Base-by-base conservation (phyloP, 92 coral and sea anemone genomes). In the Paramuricea clavata region DNA sequence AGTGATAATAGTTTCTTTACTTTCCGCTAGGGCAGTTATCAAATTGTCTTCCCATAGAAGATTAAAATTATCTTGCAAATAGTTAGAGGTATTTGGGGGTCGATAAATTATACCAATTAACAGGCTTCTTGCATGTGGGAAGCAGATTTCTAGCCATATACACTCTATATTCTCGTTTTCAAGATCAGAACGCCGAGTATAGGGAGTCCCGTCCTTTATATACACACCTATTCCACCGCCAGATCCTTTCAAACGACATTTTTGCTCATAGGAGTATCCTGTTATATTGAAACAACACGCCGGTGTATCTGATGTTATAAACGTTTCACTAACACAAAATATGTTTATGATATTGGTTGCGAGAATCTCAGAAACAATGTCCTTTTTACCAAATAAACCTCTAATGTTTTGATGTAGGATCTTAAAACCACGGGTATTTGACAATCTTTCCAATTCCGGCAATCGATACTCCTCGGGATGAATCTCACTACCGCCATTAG, bases 181-280 rank as follows among this genome's bases (percentile, higher is more conserved):
- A 13, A 73, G 31, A 41, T 73, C 79, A 42, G 12, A 41, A 10
- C 79, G 26, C 28, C 21, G 39, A 26, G 7, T 17, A 21, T 73
- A 73, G 5, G 79, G 54, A 12, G 39, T 23, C 6, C 27, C 54
- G 26, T 36, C 1, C 12, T 6, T 36, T 12, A 73, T 41, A 17
- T 73, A 73, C 23, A 41, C 79, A 12, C 79, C 79, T 6, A 73
- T 41, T 12, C 79, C 79, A 34, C 79, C 79, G 16, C 52, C 79
- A 9, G 39, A 11, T 16, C 76, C 76, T 1, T 5, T 30, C 23
- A 41, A 1, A 1, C 76, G 39, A 32, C 23, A 19, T 69, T 69
- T 69, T 31, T 41, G 39, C 9, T 26, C 76, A 32, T 26, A 69
- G 23, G 44, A 19, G 26, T 69, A 69, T 19, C 76, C 49, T 13